Evolutionary conservation across 2,797 vertebrate genomes (phyloP).

Genomic region (Alca torda): DNA sequence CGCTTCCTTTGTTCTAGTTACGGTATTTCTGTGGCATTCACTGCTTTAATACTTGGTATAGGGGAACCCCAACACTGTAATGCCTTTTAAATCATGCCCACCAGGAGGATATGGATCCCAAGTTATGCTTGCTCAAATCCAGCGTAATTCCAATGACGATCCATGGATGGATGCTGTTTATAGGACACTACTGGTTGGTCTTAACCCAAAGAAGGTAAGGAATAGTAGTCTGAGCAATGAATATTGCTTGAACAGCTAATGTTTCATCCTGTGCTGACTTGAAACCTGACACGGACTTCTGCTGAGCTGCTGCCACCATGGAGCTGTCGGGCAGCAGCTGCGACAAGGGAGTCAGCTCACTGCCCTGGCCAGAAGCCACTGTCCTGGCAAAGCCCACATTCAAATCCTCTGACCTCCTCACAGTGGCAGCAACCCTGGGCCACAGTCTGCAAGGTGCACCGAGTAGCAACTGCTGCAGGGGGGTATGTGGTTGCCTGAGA

Average conservation of each 20-base stretch:
- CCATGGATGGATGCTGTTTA: not conserved
- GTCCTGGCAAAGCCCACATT: not conserved
- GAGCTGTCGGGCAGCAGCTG: not conserved
- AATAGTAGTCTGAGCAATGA: not conserved
- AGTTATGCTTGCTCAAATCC: not conserved
- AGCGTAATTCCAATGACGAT: not conserved
- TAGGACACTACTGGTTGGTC: not conserved
- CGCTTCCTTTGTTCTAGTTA: not conserved
- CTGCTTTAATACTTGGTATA: not conserved
- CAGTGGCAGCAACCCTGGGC: not conserved
- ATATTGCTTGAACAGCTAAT: not conserved
- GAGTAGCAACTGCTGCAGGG: not conserved
- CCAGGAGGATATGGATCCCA: not conserved
- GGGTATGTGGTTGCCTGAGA: not conserved
- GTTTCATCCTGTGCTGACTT: not conserved
- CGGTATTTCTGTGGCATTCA: not conserved
- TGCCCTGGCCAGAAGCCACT: not conserved
- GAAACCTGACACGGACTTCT: not conserved
- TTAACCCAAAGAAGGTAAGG: not conserved
- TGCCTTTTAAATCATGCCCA: not conserved
- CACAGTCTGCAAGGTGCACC: not conserved
- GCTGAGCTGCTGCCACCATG: not conserved
- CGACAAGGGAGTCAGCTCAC: accelerated
- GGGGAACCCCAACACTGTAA: not conserved
- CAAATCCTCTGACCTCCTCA: not conserved